phyloP scores from a whole-genome alignment of 2,888 invertebrate species.

The Tiliacea citrago region DNA sequence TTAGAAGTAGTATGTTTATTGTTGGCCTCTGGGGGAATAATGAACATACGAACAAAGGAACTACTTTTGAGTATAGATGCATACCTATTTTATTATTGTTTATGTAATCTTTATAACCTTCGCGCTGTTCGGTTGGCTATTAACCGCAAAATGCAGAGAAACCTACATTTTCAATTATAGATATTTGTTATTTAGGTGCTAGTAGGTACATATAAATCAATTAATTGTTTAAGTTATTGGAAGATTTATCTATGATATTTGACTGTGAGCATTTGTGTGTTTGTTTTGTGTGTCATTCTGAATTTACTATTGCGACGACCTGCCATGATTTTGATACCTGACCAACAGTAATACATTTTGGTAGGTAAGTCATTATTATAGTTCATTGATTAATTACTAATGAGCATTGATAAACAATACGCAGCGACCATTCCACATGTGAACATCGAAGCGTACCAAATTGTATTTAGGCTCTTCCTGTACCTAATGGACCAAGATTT shows the following conservation, averaged over 20 bases:
- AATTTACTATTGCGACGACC: neutral
- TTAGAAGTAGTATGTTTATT: slow-evolving; percentile 58
- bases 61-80: slow-evolving; percentile 31
- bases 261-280: too few species aligned
- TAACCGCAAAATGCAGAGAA: slow-evolving; percentile 48
- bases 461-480: neutral
- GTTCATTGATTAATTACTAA: slow-evolving; percentile 7
- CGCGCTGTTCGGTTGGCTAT: slow-evolving; percentile 40
- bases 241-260: too few species aligned
- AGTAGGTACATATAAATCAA: too few species aligned
- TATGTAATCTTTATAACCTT: slow-evolving; percentile 64
- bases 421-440: too few species aligned
- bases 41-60: slow-evolving; percentile 30
- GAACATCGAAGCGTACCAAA: neutral
- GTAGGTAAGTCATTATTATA: neutral
- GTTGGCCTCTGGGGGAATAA: slow-evolving; percentile 23
- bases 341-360: neutral
- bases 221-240: too few species aligned
- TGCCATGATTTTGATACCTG: neutral
- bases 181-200: slow-evolving; percentile 1
- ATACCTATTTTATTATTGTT: slow-evolving; percentile 42
- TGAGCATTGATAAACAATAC: slow-evolving; percentile 14
- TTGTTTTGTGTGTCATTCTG: neutral
- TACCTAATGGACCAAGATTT: neutral
- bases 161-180: slow-evolving; percentile 29